Conservation (phyloP, 2,113 vertebrate genomes). For the Corythoichthys intestinalis region DNA sequence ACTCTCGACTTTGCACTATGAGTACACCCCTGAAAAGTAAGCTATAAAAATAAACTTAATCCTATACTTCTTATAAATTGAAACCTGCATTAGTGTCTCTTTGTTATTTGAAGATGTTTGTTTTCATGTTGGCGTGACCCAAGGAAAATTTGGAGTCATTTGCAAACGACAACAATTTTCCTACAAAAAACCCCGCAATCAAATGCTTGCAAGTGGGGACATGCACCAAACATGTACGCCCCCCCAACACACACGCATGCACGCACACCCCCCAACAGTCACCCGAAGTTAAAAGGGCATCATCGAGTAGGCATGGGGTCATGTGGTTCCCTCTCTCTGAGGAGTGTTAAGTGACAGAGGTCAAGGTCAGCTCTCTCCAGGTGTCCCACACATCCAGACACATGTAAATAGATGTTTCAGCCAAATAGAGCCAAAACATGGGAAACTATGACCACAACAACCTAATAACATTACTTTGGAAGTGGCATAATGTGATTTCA, state of each 20-base stretch:
- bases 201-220: slow-evolving; percentile 9
- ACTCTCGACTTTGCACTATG: not conserved
- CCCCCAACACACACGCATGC: not conserved
- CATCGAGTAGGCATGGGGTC: slow-evolving; percentile 37
- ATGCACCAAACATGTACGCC: not conserved
- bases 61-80: not conserved
- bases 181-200: slow-evolving; percentile 8
- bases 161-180: slow-evolving; percentile 29
- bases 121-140: slow-evolving; percentile 1
- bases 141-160: slow-evolving; percentile 19
- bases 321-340: slow-evolving; percentile 43
- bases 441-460: not conserved
- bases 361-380: slow-evolving; percentile 51
- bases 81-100: slow-evolving; percentile 2
- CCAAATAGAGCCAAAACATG: slow-evolving; percentile 20
- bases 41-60: not conserved
- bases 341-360: slow-evolving; percentile 59
- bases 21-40: not conserved
- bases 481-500: slow-evolving; percentile 34
- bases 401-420: slow-evolving; percentile 51
- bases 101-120: slow-evolving; percentile 6
- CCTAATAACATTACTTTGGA: slow-evolving; percentile 28
- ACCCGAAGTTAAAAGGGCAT: slow-evolving; percentile 2
- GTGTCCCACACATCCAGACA: slow-evolving; percentile 27
- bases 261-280: not conserved